Evolutionary conservation across 2,113 vertebrate genomes (phyloP).

Genomic region (cattle (Bos taurus)): ARS-UCD2.0 NC_037349.1:43984001-43984500

Average conservation of each 20-base stretch:
- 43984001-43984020: neutral
- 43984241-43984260: neutral
- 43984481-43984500: neutral
- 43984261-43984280: neutral
- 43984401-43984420: neutral
- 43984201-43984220: neutral
- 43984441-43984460: neutral
- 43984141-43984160: neutral
- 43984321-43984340: neutral
- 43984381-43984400: neutral
- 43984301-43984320: neutral
- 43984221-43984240: neutral
- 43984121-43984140: neutral
- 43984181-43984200: neutral
- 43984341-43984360: neutral
- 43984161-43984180: neutral
- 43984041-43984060: neutral
- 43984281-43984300: neutral
- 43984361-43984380: neutral
- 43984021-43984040: neutral
- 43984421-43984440: neutral
- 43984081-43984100: neutral
- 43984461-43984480: neutral
- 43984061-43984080: neutral
- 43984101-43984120: neutral